Evolutionary conservation across 1,140 invertebrate species (phyloP), one percentile per base, ranked within the genome.

Genomic region (Melanaphis sacchari): DNA sequence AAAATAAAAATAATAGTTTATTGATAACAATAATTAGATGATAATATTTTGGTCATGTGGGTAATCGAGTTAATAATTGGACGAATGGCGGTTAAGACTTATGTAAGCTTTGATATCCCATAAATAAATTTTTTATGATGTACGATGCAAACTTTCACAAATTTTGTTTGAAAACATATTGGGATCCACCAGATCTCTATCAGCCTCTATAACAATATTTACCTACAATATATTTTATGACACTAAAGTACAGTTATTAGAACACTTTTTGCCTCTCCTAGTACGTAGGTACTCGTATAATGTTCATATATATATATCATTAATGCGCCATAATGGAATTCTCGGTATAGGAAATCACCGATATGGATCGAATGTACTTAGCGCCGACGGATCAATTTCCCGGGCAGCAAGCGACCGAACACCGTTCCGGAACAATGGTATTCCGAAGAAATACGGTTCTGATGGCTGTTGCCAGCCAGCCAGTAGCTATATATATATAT

Each of bases 381-480:
- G 87, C 87, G 87, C 87, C 41, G 46, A n/a, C 87, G 87, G 87
- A 89, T 89, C 87, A 31, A 43, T 52, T 89, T 89, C 46, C 26
- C 87, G 87, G 87, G 87, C 85, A 15, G 85, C n/a, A 49, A 31
- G n/a, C 87, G 87, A 89, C 87, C 87, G n/a, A 52, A 89, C 87
- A 52, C n/a, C 87, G 87, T 89, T 89, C 87, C 87, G 87, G 46
- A 43, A 89, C 87, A 89, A 49, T n/a, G 87, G n/a, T 24, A 46
- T 43, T 85, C 84, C 84, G 41, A 43, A 85, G 84, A 85, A 85
- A 85, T 43, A 85, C 87, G 46, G 87, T 89, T 87, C 85, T 46
- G 84, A 26, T 31, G 26, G 41, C 9, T 21, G 40, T 43, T 26
- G 31, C 43, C 85, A 43, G 85, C 31, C 85, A 31, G n/a, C 26